These are phyloP conservation scores for Netta rufina DNA, from an alignment of 2,797 vertebrate genomes.

Conservation along the genomic window DNA sequence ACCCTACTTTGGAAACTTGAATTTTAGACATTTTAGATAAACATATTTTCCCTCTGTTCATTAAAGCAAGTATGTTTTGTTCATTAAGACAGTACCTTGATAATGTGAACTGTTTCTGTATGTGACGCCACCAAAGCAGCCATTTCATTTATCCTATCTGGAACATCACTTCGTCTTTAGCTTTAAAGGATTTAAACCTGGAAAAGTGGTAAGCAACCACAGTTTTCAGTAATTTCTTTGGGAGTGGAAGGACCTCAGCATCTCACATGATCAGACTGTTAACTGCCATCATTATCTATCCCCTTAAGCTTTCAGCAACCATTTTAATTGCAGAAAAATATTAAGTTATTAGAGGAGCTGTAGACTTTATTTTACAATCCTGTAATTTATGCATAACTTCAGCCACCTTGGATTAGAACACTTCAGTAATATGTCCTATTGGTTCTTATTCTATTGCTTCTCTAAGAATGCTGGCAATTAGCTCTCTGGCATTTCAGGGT, in stretches of 20 bases:
- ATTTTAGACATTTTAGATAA: neutral
- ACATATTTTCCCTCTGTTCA: neutral
- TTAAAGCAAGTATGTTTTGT: neutral
- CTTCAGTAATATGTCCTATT: neutral
- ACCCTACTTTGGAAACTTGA: too few relatives aligned
- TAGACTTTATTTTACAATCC: conserved; percentile 5
- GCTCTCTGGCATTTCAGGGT: neutral
- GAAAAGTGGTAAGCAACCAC: neutral
- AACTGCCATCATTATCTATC: conserved; percentile 43
- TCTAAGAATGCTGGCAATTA: neutral
- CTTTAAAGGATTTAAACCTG: neutral
- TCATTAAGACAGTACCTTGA: neutral
- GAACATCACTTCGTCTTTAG: neutral
- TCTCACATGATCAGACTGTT: conserved; percentile 1
- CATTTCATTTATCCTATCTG: neutral
- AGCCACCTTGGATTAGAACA: neutral
- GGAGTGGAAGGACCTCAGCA: neutral
- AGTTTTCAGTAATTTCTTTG: neutral
- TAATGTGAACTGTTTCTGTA: neutral
- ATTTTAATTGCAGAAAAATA: conserved; percentile 47
- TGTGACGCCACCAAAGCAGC: neutral
- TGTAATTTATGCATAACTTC: neutral
- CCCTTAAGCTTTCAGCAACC: conserved; percentile 14
- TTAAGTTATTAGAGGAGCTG: neutral
- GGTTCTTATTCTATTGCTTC: neutral